phyloP scores from a whole-genome alignment of 64 coral and sea anemone species.

The Hydrozoanthus tunicans region DNA sequence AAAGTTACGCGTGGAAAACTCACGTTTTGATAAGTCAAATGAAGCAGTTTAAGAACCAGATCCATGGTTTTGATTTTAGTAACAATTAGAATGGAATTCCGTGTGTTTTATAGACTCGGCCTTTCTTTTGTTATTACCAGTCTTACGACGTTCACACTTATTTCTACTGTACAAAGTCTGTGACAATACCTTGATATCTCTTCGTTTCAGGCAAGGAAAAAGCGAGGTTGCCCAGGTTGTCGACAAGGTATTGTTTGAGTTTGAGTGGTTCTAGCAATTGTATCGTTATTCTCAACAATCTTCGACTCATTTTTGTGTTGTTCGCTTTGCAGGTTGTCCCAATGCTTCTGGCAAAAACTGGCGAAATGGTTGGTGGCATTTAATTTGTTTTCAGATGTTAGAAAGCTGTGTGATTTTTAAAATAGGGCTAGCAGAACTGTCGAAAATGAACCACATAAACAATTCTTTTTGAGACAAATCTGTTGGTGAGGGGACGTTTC shows the following conservation, averaged over 20 bases:
- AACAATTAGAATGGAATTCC: too few species aligned
- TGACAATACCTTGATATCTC: neutral
- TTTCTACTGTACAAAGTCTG: neutral
- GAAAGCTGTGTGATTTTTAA: neutral
- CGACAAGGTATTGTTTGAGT: conserved; percentile 64
- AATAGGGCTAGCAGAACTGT: neutral
- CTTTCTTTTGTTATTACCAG: too few species aligned
- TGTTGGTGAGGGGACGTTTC: too few species aligned
- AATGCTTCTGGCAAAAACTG: conserved; percentile 73
- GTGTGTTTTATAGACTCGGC: too few species aligned
- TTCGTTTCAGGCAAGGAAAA: conserved; percentile 74
- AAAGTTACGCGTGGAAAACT: too few species aligned
- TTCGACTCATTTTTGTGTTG: neutral
- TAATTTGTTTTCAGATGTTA: neutral
- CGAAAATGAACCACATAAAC: too few species aligned
- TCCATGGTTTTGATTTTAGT: too few species aligned
- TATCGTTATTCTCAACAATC: neutral
- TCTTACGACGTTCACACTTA: too few species aligned
- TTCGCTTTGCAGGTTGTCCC: conserved; percentile 64
- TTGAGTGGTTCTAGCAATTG: neutral
- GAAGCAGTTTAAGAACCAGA: too few species aligned
- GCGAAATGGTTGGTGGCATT: conserved; percentile 89
- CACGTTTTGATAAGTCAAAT: too few species aligned
- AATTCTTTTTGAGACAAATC: too few species aligned
- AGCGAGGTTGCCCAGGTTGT: conserved; percentile 81